Evolutionary conservation across 1,140 invertebrate genomes (phyloP).

Genomic region (Popillia japonica): DNA sequence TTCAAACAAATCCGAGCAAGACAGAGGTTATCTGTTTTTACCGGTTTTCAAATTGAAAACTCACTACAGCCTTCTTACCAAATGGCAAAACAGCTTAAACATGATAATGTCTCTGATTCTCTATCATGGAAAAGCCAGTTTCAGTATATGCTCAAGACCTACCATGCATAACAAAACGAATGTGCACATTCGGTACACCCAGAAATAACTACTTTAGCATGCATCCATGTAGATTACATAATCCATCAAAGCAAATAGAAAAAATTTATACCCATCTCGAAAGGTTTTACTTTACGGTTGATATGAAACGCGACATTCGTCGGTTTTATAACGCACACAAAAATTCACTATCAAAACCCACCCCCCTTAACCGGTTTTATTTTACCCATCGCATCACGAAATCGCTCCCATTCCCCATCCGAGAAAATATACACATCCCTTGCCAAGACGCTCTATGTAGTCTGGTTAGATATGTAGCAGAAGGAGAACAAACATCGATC

Average conservation of each 20-base stretch:
- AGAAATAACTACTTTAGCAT: too few relatives aligned
- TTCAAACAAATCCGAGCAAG: too few relatives aligned
- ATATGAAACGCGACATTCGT: conserved; percentile 11
- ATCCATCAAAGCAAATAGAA: background rate
- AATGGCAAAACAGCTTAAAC: too few relatives aligned
- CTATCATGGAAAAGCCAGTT: too few relatives aligned
- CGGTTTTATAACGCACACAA: conserved; percentile 25
- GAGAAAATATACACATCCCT: background rate
- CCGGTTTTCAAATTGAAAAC: too few relatives aligned
- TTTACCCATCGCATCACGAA: background rate
- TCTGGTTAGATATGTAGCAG: background rate
- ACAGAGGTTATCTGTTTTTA: too few relatives aligned
- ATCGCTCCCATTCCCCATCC: background rate
- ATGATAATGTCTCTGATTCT: too few relatives aligned
- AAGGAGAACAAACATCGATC: background rate
- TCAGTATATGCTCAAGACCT: too few relatives aligned
- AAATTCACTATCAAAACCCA: background rate
- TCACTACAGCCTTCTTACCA: too few relatives aligned
- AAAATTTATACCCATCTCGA: background rate
- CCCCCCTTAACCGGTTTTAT: background rate
- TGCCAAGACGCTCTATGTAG: background rate
- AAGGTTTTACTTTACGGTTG: background rate
- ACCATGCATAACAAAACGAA: too few relatives aligned
- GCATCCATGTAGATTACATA: background rate
- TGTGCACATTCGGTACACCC: too few relatives aligned